Conservation (phyloP, 2,113 vertebrate genomes). For the Hypomesus transpacificus region DNA sequence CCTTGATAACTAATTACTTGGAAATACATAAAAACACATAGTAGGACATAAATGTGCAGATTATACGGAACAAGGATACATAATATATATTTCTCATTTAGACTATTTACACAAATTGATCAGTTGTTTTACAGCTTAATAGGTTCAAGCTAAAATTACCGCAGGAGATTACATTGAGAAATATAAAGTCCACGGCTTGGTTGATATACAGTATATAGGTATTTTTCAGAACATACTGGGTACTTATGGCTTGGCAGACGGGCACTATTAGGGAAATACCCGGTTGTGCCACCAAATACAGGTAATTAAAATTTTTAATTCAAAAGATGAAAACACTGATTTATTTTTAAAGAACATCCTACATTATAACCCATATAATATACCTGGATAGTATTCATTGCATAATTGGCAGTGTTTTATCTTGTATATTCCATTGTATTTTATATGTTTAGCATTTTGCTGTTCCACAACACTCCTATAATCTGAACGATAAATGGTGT, state of each 20-base stretch:
- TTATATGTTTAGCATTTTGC: constrained; percentile 36
- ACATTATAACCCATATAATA: not conserved
- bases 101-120: not conserved
- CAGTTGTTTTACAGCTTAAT: constrained; percentile 2
- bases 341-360: not conserved
- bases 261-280: no score
- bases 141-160: not conserved
- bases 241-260: no score
- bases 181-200: constrained; percentile 12
- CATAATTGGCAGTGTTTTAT: constrained; percentile 6
- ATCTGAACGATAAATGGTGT: constrained; percentile 43
- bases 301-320: no score
- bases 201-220: not conserved
- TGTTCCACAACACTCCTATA: constrained; percentile 23
- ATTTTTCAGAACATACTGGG: no score
- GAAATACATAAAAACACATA: no score
- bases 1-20: no score
- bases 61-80: no score
- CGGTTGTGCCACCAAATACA: no score
- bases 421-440: constrained; percentile 17
- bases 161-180: constrained; percentile 6
- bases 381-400: not conserved
- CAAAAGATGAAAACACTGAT: no score
- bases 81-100: no score
- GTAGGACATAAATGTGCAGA: no score